Evolutionary conservation across 2,888 invertebrate genomes (phyloP).

Genomic region (Cosmia pyralina): DNA sequence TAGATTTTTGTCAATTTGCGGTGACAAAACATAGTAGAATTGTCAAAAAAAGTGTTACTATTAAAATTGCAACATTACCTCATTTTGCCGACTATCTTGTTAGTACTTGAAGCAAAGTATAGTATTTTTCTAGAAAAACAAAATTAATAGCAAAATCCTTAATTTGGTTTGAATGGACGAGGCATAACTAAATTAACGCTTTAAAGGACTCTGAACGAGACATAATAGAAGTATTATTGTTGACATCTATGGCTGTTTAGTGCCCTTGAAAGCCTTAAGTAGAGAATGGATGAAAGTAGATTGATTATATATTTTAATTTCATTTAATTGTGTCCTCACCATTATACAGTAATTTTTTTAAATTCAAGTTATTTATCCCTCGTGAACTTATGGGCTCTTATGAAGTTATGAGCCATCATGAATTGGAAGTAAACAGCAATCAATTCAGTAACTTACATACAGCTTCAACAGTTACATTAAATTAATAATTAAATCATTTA

Average conservation of each 20-base stretch:
- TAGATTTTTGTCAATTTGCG: slow-evolving; percentile 10
- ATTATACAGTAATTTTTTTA: neutral
- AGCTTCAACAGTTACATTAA: neutral
- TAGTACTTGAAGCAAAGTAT: neutral
- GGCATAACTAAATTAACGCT: neutral
- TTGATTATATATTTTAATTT: neutral
- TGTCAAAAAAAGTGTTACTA: neutral
- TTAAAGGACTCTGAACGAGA: no score
- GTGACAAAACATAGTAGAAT: neutral
- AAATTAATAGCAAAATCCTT: neutral
- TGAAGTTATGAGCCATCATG: neutral
- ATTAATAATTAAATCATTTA: no score
- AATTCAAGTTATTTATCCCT: neutral
- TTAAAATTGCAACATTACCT: neutral
- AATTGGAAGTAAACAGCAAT: neutral
- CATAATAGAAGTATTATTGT: no score
- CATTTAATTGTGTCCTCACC: neutral
- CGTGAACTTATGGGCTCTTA: no score
- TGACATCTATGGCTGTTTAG: no score
- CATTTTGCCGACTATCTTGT: neutral
- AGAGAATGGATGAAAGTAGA: neutral
- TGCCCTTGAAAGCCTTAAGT: no score
- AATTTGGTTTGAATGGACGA: neutral
- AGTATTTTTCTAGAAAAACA: no score
- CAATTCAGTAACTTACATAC: neutral